Conservation (phyloP, 1,140 invertebrate species). For the Hyles vespertilio region DNA sequence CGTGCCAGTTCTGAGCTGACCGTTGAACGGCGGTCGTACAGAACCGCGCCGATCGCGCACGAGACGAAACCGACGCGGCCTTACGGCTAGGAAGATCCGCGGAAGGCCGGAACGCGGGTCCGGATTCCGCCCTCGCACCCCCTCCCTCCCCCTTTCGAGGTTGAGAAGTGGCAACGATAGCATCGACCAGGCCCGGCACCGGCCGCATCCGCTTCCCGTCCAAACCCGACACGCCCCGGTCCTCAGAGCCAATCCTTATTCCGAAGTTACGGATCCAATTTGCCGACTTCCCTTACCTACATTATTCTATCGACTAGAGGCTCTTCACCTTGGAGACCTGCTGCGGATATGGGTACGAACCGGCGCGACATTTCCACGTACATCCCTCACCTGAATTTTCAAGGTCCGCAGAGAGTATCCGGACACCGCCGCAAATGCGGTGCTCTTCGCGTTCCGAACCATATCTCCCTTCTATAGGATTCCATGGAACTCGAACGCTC, state of each 20-base stretch:
- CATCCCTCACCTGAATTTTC: slow-evolving; percentile 85
- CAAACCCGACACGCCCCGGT: slow-evolving; percentile 72
- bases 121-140: slow-evolving; percentile 71
- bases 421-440: slow-evolving; percentile 83
- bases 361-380: slow-evolving; percentile 79
- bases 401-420: slow-evolving; percentile 82
- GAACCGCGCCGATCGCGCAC: slow-evolving; percentile 69
- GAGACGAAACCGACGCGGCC: slow-evolving; percentile 81
- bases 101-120: slow-evolving; percentile 18
- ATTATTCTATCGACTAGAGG: slow-evolving; percentile 93
- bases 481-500: slow-evolving; percentile 84
- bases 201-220: slow-evolving; percentile 57
- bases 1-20: slow-evolving; percentile 87
- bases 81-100: slow-evolving; percentile 46
- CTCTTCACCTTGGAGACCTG: slow-evolving; percentile 93
- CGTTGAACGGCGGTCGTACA: slow-evolving; percentile 79
- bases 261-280: slow-evolving; percentile 69
- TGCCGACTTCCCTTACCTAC: slow-evolving; percentile 90
- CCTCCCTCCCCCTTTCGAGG: too few relatives aligned
- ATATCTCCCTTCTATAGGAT: slow-evolving; percentile 83
- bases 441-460: slow-evolving; percentile 83
- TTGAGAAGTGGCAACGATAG: too few relatives aligned
- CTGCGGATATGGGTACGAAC: slow-evolving; percentile 89
- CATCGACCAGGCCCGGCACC: slow-evolving; percentile 57
- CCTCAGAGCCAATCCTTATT: slow-evolving; percentile 85